Evolutionary conservation across 2,888 invertebrate genomes (phyloP).

Genomic region (Melanostoma scalare): DNA sequence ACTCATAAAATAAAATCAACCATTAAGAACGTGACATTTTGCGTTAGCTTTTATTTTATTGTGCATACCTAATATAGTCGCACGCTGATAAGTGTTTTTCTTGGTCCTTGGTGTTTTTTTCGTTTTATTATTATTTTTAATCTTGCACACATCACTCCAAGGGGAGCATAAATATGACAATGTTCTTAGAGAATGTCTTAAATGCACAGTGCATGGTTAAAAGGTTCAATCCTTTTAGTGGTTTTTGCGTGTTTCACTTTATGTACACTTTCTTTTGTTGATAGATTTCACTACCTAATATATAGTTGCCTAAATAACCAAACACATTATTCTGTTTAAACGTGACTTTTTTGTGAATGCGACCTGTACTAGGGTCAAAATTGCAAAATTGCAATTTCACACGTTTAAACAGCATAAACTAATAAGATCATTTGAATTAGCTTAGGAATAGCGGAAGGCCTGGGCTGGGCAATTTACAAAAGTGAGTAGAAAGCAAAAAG

Average conservation of each 20-base stretch:
- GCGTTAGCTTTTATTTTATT: constrained; percentile 55
- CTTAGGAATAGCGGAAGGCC: too few relatives aligned
- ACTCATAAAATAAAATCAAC: constrained; percentile 57
- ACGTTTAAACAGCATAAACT: too few relatives aligned
- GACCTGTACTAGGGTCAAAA: too few relatives aligned
- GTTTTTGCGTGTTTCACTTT: neutral
- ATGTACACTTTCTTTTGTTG: too few relatives aligned
- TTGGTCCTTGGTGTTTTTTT: neutral
- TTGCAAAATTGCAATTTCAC: too few relatives aligned
- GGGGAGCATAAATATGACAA: constrained; percentile 35
- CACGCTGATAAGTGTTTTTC: constrained; percentile 27
- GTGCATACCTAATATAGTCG: constrained; percentile 19
- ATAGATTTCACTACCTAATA: too few relatives aligned
- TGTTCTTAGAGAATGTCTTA: constrained; percentile 13
- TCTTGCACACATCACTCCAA: constrained; percentile 15
- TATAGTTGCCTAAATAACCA: too few relatives aligned
- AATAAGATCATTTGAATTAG: too few relatives aligned
- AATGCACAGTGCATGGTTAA: neutral
- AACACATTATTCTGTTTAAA: too few relatives aligned
- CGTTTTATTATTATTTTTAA: constrained; percentile 3
- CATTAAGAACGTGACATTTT: constrained; percentile 56
- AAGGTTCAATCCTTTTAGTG: constrained; percentile 1
- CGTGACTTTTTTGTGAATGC: too few relatives aligned
- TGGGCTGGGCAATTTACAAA: too few relatives aligned
- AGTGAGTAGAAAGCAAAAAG: too few relatives aligned